Evolutionary conservation across 2,113 vertebrate species (phyloP).

Genomic region (Charina bottae): DNA sequence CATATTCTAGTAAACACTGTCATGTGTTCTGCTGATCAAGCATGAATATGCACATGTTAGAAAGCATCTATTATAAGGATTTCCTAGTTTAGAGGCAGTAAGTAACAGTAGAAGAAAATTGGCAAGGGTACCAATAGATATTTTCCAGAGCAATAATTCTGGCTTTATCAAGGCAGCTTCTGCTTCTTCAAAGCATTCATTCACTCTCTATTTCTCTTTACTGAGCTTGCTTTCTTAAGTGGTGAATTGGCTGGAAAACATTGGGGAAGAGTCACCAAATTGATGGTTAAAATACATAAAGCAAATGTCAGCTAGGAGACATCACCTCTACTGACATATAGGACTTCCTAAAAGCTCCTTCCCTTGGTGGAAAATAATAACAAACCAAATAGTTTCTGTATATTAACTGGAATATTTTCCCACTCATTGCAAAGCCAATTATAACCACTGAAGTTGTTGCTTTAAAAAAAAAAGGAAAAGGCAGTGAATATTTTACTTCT

Average conservation of each 20-base stretch:
- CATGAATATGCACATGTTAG: background rate
- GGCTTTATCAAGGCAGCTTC: background rate
- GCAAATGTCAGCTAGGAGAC: background rate
- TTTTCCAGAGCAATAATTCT: background rate
- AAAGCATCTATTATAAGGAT: background rate
- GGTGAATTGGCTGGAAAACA: constrained; percentile 7
- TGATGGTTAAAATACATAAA: constrained; percentile 9
- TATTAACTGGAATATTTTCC: background rate
- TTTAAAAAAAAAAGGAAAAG: background rate
- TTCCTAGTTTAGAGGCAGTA: background rate
- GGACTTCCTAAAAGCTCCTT: background rate
- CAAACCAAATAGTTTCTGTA: background rate
- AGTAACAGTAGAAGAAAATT: background rate
- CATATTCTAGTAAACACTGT: background rate
- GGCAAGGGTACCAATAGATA: background rate
- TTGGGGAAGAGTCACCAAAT: background rate
- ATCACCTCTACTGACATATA: constrained; percentile 1
- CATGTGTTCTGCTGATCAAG: background rate
- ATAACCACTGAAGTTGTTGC: background rate
- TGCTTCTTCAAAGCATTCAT: background rate
- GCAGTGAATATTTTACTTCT: background rate
- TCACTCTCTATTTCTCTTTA: background rate
- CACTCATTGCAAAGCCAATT: background rate
- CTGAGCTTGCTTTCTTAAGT: constrained; percentile 4
- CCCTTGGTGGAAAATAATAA: constrained; percentile 9